Evolutionary conservation across 2,888 invertebrate species (phyloP).

Genomic region (Lasioglossum calceatum): DNA sequence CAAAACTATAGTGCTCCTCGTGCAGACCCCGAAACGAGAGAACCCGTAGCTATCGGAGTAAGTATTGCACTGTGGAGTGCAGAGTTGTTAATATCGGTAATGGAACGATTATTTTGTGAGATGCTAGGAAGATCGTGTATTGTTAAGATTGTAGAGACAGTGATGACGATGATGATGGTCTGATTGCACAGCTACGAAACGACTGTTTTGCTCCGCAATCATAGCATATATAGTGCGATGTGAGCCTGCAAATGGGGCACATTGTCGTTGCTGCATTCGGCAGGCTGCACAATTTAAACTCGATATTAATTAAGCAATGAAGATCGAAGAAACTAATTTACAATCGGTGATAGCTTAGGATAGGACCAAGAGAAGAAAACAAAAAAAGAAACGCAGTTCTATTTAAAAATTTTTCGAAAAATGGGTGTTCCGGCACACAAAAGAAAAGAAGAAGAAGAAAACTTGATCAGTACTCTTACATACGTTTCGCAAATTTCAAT

Average conservation of each 20-base stretch:
- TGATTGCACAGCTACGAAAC: constrained; percentile 63
- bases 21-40: background rate
- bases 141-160: constrained; percentile 29
- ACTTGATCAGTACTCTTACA: constrained; percentile 65
- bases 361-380: constrained; percentile 65
- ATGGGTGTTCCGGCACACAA: constrained; percentile 57
- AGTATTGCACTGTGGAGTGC: constrained; percentile 25
- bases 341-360: constrained; percentile 75
- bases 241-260: constrained; percentile 69
- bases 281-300: constrained; percentile 71
- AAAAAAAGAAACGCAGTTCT: constrained; percentile 66
- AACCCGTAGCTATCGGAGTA: background rate
- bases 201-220: constrained; percentile 74
- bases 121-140: constrained; percentile 37
- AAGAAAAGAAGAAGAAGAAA: constrained; percentile 9
- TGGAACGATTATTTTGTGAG: constrained; percentile 55
- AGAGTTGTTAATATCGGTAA: constrained; percentile 47
- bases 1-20: constrained; percentile 6
- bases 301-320: constrained; percentile 79
- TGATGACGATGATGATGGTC: constrained; percentile 12
- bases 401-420: constrained; percentile 68
- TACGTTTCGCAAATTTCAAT: constrained; percentile 58
- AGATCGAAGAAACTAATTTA: constrained; percentile 76
- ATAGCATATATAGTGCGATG: constrained; percentile 66
- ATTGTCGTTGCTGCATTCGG: constrained; percentile 61